Conservation (phyloP, 2,797 vertebrate species). For the Carapus acus region DNA sequence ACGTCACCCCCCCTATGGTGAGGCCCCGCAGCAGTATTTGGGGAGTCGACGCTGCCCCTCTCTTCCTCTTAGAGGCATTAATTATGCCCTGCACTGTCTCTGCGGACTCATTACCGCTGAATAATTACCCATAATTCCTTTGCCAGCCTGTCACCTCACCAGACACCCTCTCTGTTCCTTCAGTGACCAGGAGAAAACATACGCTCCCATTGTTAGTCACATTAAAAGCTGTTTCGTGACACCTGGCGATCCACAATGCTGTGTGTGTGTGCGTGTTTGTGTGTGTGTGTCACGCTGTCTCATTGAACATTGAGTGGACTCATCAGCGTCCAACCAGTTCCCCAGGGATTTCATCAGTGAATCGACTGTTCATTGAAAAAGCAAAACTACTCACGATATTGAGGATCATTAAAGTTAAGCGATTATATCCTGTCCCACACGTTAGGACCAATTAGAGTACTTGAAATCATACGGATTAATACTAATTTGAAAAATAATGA, state of each 20-base stretch:
- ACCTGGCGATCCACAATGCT: not conserved
- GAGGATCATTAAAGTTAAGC: constrained; percentile 3
- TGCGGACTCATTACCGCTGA: constrained; percentile 42
- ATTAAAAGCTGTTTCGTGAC: constrained; percentile 8
- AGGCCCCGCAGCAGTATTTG: constrained; percentile 50
- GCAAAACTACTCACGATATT: no score
- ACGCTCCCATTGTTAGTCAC: constrained; percentile 8
- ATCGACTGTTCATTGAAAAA: not conserved
- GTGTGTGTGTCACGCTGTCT: not conserved
- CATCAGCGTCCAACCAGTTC: not conserved
- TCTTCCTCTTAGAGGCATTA: constrained; percentile 40
- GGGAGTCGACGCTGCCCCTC: constrained; percentile 36
- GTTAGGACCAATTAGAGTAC: not conserved
- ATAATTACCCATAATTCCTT: constrained; percentile 45
- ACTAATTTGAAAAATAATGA: no score
- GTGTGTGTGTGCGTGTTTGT: not conserved
- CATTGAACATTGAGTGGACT: not conserved
- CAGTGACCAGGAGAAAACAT: not conserved
- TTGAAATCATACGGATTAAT: no score
- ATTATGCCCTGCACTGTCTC: constrained; percentile 46
- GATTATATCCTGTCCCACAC: not conserved
- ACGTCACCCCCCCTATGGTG: no score
- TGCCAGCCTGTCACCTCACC: constrained; percentile 24
- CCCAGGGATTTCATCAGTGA: not conserved
- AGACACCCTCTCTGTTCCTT: constrained; percentile 13